Base-by-base conservation (phyloP, 2,888 invertebrate genomes). In the Agriopis aurantiaria region DNA sequence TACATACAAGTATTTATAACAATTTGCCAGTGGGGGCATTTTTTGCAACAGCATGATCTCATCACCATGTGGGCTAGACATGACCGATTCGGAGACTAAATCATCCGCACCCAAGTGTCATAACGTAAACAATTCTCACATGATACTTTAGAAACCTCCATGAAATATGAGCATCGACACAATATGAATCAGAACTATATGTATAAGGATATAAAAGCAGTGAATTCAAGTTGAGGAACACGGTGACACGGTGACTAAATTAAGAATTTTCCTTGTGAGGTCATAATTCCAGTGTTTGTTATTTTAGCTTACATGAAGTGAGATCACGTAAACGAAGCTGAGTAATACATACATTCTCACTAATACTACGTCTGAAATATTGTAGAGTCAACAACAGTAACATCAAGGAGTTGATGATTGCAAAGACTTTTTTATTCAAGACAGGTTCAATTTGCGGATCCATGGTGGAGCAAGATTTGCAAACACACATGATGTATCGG, bases 1-100 rank as follows among this genome's bases (percentile, higher is more conserved):
- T 49, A 64, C 61, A 68, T 64, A 72, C 56, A 56, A 49, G 59
- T 72, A 57, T 53, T 65, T 53, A 53, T 58, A 62, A 46, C 65
- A 49, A 68, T 71, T 64, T 65, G 67, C 61, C 51, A 60, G 69
- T 68, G 70, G 72, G 75, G 73, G 66, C 65, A 67, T 80, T 83
- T 86, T 85, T 86, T 79, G 80, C 71, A 48, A 68, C 52, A 73
- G 67, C 67, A 79, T 88, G 88, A 88, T 85, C 81, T 88, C 88
- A 88, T 65, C 76, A 63, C 69, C 82, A 85, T 82, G 83, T 84
- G 84, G 86, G 83, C 77, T 80, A 78, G 72, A 73, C 75, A 75
- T 78, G 80, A 81, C 68, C 64, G 65, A 70, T 68, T 73, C 65
- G 64, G 61, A 60, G 65, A 74, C 70, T 73, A 69, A 61, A 59